Conservation (phyloP, 92 coral and sea anemone genomes). For the Phenganax marumi region DNA sequence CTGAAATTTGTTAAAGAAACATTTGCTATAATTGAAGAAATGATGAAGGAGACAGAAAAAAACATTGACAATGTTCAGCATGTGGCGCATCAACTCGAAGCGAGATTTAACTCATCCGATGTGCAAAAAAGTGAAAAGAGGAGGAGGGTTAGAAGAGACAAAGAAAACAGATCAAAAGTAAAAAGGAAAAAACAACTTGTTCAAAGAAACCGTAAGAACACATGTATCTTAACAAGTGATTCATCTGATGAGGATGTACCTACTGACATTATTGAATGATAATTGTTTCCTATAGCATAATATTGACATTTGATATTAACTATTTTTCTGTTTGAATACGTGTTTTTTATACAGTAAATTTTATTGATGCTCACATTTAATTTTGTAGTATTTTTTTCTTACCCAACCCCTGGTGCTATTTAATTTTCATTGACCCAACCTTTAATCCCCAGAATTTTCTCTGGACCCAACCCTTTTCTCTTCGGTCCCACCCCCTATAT, state of each 20-base stretch:
- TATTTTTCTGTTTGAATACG: slow-evolving; percentile 12
- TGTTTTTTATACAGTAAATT: background rate
- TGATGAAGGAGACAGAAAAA: background rate
- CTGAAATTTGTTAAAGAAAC: background rate
- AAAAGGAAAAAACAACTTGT: slow-evolving; percentile 19
- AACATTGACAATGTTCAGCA: background rate
- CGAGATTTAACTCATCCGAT: background rate
- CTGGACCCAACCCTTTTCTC: no score
- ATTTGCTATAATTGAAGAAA: background rate
- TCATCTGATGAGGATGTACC: slow-evolving; percentile 17
- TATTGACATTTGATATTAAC: background rate
- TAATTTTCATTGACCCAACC: no score
- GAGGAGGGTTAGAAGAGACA: slow-evolving; percentile 25
- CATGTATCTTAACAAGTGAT: slow-evolving; percentile 10
- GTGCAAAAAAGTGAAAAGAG: slow-evolving; percentile 7
- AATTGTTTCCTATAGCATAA: background rate
- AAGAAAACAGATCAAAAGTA: slow-evolving; percentile 16
- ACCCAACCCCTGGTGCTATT: no score
- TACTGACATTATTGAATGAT: slow-evolving; percentile 7
- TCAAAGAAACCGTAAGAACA: background rate
- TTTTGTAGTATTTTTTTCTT: background rate
- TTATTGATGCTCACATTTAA: background rate
- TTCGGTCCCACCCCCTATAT: no score
- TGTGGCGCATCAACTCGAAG: background rate
- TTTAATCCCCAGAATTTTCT: no score